Evolutionary conservation across 2,888 invertebrate genomes (phyloP), one percentile per base, ranked within the genome.

Genomic region (Drosophila borborema): DNA sequence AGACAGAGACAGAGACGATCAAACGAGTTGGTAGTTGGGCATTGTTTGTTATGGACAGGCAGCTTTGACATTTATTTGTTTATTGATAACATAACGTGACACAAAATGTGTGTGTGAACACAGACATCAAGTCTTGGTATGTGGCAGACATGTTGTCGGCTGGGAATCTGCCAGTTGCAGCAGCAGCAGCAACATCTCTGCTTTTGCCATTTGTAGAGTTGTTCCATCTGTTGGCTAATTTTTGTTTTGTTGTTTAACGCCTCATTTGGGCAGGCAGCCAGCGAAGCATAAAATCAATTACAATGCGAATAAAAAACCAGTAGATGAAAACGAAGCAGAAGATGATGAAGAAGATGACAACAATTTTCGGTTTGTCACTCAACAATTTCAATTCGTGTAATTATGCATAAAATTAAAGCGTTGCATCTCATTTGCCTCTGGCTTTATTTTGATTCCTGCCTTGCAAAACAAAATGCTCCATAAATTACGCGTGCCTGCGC

Each of bases 381-480:
- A 78, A 73, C 89, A 86, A 89, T 89, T 86, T 86, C 79, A 84
- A 85, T 89, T 86, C 83, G 81, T 74, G 85, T 88, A 91, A 90
- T 90, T 89, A 80, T 90, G 90, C 90, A 80, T 87, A 90, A 91
- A 91, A 90, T 90, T 90, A 91, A 90, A 90, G 83, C 84, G 84
- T 66, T 80, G 81, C 90, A 89, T 83, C 76, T 85, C 87, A 87
- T 87, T 87, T 87, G 72, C 66, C 66, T 67, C 70, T 16, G 67
- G 65, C 76, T 83, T 86, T 74, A 83, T 81, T 83, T 77, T 86
- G 77, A 77, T 81, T 71, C 59, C 65, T 67, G 67, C 56, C 54
- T 38, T 46, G 56, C 61, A 43, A 8, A 55, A 81, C 84, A 85
- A 86, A 86, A 81, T 81, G 88, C 83, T 75, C 90, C 89, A 90